These are phyloP conservation scores for Criorhina ranunculi DNA, from an alignment of 2,888 invertebrate species.

Conservation along the genomic window DNA sequence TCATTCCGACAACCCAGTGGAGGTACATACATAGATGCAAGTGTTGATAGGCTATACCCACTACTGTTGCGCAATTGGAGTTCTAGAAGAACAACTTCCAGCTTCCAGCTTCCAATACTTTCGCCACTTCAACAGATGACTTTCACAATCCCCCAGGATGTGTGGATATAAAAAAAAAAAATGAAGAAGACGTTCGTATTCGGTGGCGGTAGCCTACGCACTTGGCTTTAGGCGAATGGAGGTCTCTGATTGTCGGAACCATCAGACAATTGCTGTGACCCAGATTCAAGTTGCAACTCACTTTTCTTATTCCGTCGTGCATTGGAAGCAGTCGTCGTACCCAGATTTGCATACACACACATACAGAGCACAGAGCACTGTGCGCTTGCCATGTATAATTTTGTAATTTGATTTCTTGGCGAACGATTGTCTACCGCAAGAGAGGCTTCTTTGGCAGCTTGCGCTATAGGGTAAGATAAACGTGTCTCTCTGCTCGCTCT, in stretches of 20 bases:
- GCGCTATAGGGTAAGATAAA: conserved; percentile 37
- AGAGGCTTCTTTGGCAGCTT: conserved; percentile 12
- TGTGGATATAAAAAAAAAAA: background rate
- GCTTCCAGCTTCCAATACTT: conserved; percentile 41
- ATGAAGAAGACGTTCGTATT: conserved; percentile 45
- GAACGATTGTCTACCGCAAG: conserved; percentile 50
- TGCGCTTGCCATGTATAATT: conserved; percentile 40
- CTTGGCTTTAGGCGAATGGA: conserved; percentile 20
- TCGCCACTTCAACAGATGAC: conserved; percentile 50
- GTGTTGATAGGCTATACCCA: conserved; percentile 25
- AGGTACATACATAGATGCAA: conserved; percentile 15
- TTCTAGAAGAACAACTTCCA: background rate
- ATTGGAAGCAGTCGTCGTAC: conserved; percentile 8
- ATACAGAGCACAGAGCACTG: background rate
- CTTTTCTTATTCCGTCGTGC: conserved; percentile 44
- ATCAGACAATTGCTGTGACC: conserved; percentile 53
- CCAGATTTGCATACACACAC: conserved; percentile 55
- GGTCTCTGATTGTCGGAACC: conserved; percentile 57
- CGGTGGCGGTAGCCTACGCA: conserved; percentile 60
- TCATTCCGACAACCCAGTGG: conserved; percentile 50
- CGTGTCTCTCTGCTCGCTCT: too few species aligned
- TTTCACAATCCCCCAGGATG: conserved; percentile 51
- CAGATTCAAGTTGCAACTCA: conserved; percentile 62
- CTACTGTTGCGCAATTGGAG: conserved; percentile 38
- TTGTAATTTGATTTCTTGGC: conserved; percentile 66